phyloP scores from a whole-genome alignment of 2,797 vertebrate genomes.

The Macroramphosus scolopax region DNA sequence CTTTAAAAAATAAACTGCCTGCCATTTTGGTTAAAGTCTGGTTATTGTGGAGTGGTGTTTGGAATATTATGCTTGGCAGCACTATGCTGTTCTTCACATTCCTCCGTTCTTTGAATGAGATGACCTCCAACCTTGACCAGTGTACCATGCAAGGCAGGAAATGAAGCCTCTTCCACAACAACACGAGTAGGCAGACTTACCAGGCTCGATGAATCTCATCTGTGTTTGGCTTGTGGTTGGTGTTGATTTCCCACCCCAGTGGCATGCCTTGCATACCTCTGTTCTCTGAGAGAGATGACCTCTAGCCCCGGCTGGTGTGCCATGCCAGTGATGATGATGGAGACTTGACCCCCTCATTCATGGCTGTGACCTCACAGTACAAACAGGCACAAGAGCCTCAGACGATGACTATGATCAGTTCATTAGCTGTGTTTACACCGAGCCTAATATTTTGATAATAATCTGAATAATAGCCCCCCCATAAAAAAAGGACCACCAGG shows the following conservation, averaged over 20 bases:
- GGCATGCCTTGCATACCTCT: conserved; percentile 62
- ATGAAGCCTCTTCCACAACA: conserved; percentile 50
- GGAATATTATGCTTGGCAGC: conserved; percentile 39
- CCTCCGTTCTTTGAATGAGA: conserved; percentile 59
- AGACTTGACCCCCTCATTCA: conserved; percentile 47
- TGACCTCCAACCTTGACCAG: conserved; percentile 66
- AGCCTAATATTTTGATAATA: no score
- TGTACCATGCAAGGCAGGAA: conserved; percentile 58
- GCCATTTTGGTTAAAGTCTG: conserved; percentile 22
- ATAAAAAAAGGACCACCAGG: no score
- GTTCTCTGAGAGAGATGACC: conserved; percentile 51
- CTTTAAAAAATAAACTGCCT: conserved; percentile 39
- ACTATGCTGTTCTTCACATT: conserved; percentile 51
- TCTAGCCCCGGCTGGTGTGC: conserved; percentile 57
- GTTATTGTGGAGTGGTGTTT: conserved; percentile 31
- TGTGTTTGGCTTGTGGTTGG: conserved; percentile 33
- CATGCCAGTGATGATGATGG: conserved; percentile 49
- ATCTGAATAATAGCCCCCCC: no score
- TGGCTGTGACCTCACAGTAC: conserved; percentile 39
- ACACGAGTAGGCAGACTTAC: conserved; percentile 37
- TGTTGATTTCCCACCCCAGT: conserved; percentile 53
- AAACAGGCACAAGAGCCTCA: conserved; percentile 27
- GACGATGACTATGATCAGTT: conserved; percentile 21
- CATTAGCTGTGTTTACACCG: background rate
- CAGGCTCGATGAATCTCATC: conserved; percentile 26